phyloP scores from a whole-genome alignment of 2,113 vertebrate species.

The Oryzias celebensis region DNA sequence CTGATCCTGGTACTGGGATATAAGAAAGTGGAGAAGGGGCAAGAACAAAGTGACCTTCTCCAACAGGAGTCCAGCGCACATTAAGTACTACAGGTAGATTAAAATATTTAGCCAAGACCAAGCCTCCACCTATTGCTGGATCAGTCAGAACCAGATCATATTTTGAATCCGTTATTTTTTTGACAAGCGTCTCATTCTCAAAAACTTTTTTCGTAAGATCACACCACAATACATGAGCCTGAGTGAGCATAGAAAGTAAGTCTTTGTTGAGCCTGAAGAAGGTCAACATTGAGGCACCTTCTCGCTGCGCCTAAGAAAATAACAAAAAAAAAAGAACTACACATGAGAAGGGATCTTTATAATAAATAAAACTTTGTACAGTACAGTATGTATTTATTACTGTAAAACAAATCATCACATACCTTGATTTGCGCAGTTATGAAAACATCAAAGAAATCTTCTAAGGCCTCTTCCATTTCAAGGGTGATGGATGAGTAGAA shows the following conservation, averaged over 20 bases:
- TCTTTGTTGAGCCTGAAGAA: constrained; percentile 38
- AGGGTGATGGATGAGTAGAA: constrained; percentile 46
- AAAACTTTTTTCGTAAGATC: constrained; percentile 37
- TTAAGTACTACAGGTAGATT: constrained; percentile 74
- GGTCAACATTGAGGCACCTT: constrained; percentile 19
- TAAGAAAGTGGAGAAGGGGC: constrained; percentile 77
- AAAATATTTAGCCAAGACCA: constrained; percentile 69
- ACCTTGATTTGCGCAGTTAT: constrained; percentile 35
- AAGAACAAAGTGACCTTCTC: constrained; percentile 68
- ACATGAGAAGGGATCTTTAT: background rate
- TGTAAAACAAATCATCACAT: background rate
- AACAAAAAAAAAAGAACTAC: background rate
- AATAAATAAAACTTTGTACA: too few species aligned
- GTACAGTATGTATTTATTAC: background rate
- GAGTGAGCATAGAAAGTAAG: constrained; percentile 13
- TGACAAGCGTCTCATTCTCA: constrained; percentile 38
- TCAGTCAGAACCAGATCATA: constrained; percentile 76
- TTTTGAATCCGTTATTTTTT: constrained; percentile 38
- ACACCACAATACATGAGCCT: constrained; percentile 10
- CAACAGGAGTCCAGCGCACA: constrained; percentile 71
- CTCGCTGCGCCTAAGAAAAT: constrained; percentile 38
- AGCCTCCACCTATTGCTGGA: constrained; percentile 58
- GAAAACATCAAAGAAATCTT: constrained; percentile 59
- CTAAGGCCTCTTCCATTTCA: background rate
- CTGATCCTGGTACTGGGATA: constrained; percentile 69